Evolutionary conservation across 2,888 invertebrate genomes (phyloP), one percentile per base, ranked within the genome.

Genomic region (Rotaria magnacalcarata): DNA sequence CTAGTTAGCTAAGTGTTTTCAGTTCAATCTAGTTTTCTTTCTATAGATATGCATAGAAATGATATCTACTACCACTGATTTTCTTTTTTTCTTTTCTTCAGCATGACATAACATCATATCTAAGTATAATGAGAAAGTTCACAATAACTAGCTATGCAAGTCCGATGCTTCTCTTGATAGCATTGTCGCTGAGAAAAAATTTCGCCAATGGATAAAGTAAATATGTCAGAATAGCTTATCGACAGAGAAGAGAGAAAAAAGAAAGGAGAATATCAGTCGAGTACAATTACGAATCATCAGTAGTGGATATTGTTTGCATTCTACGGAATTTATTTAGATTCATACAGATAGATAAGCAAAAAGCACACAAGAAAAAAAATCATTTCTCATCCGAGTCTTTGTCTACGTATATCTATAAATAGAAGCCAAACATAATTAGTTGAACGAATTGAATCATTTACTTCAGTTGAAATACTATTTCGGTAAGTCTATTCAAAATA

Each of bases 231-330:
- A 27, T 34, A 34, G 34, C 34, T 34, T 67, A 41, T 67, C 67
- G 67, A 67, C 19, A 67, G 67, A 67, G 67, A 27, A 34, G 19
- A 3, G 34, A 14, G 6, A 34, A 19, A 27, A 67, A 34, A 34
- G 34, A 34, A 34, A 34, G 34, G 14, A 67, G 67, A 67, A 41
- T 19, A 67, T 67, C 67, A 67, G 19, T 2, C 34, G 34, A 67
- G 34, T 67, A 67, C 16, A 67, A 67, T 11, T 67, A 67, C 34
- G 27, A 67, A 67, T 34, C 34, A 67, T 67, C 34, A 14, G 34
- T 34, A 34, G 67, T 67, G 34, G 67, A 67, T 67, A 67, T 67
- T 67, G 16, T 67, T 67, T 67, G 67, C 34, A 67, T 67, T 27
- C 14, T 67, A 67, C 19, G 19, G 34, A 67, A 5, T 41, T 19